These are phyloP conservation scores for Coluber constrictor DNA, from an alignment of 2,797 vertebrate species.

Conservation along the genomic window DNA sequence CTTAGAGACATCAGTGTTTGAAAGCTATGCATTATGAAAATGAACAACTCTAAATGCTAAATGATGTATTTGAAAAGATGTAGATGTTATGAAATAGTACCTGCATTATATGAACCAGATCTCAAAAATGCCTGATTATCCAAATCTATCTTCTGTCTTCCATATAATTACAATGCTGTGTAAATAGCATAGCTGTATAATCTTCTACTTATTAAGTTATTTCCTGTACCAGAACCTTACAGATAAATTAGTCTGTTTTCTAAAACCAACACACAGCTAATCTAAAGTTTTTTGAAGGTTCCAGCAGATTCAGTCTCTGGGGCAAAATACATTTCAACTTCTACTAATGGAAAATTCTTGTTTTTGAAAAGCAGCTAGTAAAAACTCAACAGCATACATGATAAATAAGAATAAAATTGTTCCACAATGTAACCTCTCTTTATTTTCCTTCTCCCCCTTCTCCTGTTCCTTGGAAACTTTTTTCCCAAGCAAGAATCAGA, in stretches of 20 bases:
- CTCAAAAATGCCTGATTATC: background rate
- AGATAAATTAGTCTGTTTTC: background rate
- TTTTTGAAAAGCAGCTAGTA: background rate
- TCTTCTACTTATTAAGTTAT: slow-evolving; percentile 1
- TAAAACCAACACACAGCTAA: background rate
- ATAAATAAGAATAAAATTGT: background rate
- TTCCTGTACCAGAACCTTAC: background rate
- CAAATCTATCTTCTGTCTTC: background rate
- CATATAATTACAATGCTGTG: background rate
- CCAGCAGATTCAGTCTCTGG: background rate
- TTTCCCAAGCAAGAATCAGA: background rate
- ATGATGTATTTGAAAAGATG: slow-evolving; percentile 12
- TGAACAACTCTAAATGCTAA: slow-evolving; percentile 4
- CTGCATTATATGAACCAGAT: slow-evolving; percentile 11
- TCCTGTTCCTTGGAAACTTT: background rate
- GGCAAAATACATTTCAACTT: background rate
- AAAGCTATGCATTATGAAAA: slow-evolving; percentile 37
- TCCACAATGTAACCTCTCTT: background rate
- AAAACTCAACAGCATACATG: background rate
- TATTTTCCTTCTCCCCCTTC: background rate
- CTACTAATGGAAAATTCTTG: background rate
- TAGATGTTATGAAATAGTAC: slow-evolving; percentile 7
- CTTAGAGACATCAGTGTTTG: background rate
- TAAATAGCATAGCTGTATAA: background rate
- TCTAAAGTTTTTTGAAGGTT: background rate